A percentile compares a stretch with the other conserved stretches of the same genome.
Conservation (phyloP, 2,113 vertebrate genomes). For the Formicarius rufipectus region DNA sequence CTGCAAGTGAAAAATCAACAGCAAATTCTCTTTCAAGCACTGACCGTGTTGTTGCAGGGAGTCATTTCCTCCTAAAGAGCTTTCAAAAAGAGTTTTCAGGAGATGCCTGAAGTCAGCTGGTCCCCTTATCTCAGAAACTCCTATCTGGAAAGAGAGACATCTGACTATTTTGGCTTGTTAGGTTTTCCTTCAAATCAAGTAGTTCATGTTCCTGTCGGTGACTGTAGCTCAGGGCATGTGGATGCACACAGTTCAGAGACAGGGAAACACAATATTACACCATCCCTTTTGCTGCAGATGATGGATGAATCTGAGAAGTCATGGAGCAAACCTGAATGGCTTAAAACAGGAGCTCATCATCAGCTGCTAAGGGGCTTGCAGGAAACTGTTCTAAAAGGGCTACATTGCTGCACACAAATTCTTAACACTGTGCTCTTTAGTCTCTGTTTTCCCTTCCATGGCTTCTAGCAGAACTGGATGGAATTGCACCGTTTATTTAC, state of each 20-base stretch:
- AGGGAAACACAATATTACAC: not conserved
- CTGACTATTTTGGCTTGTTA: not conserved
- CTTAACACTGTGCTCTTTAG: not conserved
- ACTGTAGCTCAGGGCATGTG: not conserved
- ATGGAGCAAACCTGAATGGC: not conserved
- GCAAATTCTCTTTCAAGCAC: not conserved
- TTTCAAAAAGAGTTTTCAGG: not conserved
- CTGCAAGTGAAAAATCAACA: not conserved
- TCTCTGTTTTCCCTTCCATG: not conserved
- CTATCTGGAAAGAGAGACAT: not conserved
- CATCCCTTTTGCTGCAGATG: not conserved
- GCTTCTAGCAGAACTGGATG: not conserved
- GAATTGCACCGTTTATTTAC: not conserved
- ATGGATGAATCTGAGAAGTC: not conserved
- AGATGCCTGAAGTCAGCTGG: not conserved
- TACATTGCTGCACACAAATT: rapidly evolving
- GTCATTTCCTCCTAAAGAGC: not conserved
- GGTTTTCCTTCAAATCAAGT: not conserved
- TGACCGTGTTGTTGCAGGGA: rapidly evolving
- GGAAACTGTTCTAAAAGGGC: not conserved
- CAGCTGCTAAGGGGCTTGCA: not conserved
- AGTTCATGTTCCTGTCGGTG: not conserved
- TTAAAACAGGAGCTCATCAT: not conserved
- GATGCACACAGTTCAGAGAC: not conserved
- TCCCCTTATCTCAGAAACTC: not conserved